phyloP scores from a whole-genome alignment of 2,888 invertebrate species.

The Macrosoma leucophasiata region DNA sequence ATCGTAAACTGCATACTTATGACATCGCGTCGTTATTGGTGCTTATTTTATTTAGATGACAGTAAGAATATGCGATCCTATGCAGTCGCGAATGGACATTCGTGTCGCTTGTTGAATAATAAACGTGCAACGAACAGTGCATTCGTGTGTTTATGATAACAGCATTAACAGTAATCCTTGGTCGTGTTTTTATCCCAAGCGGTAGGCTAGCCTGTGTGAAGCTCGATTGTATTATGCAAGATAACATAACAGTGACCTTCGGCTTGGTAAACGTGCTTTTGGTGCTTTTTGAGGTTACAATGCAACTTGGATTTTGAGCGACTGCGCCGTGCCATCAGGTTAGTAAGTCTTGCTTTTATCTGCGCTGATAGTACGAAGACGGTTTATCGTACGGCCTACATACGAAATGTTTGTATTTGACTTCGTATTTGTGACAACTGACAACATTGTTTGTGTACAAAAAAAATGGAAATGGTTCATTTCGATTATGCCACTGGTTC shows the following conservation, averaged over 20 bases:
- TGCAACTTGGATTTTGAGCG: conserved; percentile 71
- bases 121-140: conserved; percentile 71
- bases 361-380: conserved; percentile 46
- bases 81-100: conserved; percentile 50
- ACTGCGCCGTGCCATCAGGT: conserved; percentile 72
- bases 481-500: no score
- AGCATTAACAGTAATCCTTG: conserved; percentile 64
- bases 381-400: conserved; percentile 58
- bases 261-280: conserved; percentile 61
- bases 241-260: conserved; percentile 72
- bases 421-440: conserved; percentile 2
- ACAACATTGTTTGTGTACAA: conserved; percentile 10
- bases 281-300: conserved; percentile 73
- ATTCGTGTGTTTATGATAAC: conserved; percentile 74
- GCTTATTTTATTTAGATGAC: conserved; percentile 49
- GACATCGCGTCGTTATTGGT: conserved; percentile 54
- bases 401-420: conserved; percentile 32
- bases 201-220: conserved; percentile 51
- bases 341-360: conserved; percentile 60
- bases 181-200: conserved; percentile 57
- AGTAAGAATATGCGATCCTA: conserved; percentile 58
- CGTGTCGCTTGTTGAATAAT: conserved; percentile 58
- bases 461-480: conserved; percentile 4
- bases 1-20: conserved; percentile 63
- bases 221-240: conserved; percentile 68